Evolutionary conservation across 2,888 invertebrate genomes (phyloP).

Genomic region (Xanthostigma xanthostigma): DNA sequence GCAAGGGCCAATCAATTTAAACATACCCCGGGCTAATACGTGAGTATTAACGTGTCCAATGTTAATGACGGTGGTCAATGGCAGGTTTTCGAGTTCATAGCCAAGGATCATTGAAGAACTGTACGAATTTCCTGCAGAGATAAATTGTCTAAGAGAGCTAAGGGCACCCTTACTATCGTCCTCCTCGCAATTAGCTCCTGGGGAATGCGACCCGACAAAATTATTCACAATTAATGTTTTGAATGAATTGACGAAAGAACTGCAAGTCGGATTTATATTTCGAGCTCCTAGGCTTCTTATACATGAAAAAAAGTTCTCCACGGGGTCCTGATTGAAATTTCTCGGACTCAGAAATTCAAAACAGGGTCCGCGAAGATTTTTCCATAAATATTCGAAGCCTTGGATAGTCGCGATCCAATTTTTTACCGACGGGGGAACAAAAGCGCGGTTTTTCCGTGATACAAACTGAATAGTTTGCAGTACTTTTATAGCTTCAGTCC

Average conservation of each 20-base stretch:
- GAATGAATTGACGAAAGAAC: slow-evolving; percentile 8
- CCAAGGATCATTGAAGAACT: too few relatives aligned
- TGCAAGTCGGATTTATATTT: slow-evolving; percentile 11
- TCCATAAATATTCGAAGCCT: slow-evolving; percentile 8
- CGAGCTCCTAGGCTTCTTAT: slow-evolving; percentile 10
- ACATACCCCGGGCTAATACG: too few relatives aligned
- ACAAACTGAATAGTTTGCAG: too few relatives aligned
- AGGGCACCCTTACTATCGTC: too few relatives aligned
- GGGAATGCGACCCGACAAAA: too few relatives aligned
- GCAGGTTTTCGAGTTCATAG: too few relatives aligned
- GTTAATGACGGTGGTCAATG: too few relatives aligned
- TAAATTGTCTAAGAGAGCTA: too few relatives aligned
- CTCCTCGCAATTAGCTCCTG: too few relatives aligned
- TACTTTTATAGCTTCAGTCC: not conserved
- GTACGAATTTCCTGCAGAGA: too few relatives aligned
- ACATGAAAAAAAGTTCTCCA: slow-evolving; percentile 11
- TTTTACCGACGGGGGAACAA: slow-evolving; percentile 9
- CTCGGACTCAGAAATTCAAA: slow-evolving; percentile 7
- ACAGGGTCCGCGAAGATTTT: slow-evolving; percentile 8
- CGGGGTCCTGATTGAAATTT: slow-evolving; percentile 11
- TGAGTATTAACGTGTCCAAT: too few relatives aligned
- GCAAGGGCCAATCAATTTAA: too few relatives aligned
- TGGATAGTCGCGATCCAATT: slow-evolving; percentile 12
- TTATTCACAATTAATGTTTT: slow-evolving; percentile 12
- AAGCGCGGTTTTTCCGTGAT: not conserved